phyloP scores from a whole-genome alignment of 2,113 vertebrate species.

The Malurus alboscapulatus region DNA sequence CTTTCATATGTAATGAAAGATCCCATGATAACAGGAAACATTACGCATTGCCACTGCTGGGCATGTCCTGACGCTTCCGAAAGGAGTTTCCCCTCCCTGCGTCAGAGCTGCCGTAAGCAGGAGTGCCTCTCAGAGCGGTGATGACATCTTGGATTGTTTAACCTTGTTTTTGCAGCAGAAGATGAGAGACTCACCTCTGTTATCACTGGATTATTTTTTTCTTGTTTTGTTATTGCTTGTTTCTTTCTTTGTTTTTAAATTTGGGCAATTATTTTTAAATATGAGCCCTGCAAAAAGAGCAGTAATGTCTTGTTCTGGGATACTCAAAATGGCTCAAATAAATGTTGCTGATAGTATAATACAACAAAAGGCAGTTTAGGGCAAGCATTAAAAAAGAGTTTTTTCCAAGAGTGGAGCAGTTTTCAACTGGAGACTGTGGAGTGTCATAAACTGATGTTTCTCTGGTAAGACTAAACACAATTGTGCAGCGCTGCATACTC shows the following conservation, averaged over 20 bases:
- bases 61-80: neutral
- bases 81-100: slow-evolving; percentile 18
- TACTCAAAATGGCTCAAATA: neutral
- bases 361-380: neutral
- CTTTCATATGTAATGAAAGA: neutral
- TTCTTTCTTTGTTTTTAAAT: neutral
- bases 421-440: neutral
- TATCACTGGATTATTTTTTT: neutral
- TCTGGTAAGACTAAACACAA: neutral
- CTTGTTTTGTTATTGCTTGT: neutral
- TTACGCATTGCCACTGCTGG: neutral
- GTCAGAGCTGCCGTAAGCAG: slow-evolving; percentile 10
- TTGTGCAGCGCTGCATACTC: accelerated
- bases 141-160: neutral
- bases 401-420: neutral
- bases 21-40: slow-evolving; percentile 22
- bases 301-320: neutral
- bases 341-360: neutral
- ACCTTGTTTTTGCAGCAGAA: neutral
- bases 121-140: neutral
- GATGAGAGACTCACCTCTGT: neutral
- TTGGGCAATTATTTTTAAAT: neutral
- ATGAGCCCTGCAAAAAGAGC: neutral
- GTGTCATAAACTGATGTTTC: neutral
- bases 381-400: neutral